Conservation (phyloP, 2,888 invertebrate species). For the Glyphotaelius pellucidus region DNA sequence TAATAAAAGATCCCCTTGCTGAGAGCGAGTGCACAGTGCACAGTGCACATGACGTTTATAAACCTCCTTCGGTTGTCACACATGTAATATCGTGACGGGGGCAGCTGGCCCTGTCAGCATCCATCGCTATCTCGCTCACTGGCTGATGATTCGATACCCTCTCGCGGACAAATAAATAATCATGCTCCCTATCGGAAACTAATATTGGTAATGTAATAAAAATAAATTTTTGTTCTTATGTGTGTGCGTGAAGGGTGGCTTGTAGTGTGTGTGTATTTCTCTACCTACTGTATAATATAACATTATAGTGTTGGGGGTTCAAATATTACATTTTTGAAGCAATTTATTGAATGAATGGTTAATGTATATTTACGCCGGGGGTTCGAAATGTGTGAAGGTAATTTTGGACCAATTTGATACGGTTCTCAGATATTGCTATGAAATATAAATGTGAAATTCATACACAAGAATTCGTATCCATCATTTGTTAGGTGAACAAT, state of each 20-base stretch:
- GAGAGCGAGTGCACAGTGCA: background rate
- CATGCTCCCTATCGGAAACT: conserved; percentile 9
- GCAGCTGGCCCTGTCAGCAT: background rate
- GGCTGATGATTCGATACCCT: conserved; percentile 34
- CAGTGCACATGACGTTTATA: background rate
- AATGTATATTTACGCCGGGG: background rate
- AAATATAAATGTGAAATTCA: background rate
- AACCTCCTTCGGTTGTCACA: conserved; percentile 5
- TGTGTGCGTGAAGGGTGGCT: background rate
- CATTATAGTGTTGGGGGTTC: background rate
- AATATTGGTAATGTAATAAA: background rate
- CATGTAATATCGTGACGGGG: conserved; percentile 7
- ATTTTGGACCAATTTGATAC: background rate
- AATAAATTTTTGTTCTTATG: background rate
- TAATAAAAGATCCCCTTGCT: background rate
- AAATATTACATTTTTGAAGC: background rate
- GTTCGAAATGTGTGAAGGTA: background rate
- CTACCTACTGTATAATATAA: background rate
- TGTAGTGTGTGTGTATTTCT: background rate
- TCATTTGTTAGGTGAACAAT: no score
- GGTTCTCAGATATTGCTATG: background rate
- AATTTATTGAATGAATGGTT: background rate
- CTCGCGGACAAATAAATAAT: conserved; percentile 34
- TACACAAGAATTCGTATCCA: background rate
- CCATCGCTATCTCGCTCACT: background rate